Percentiles rank a stretch among this genome's conserved stretches.
These are phyloP conservation scores for Cyrtodaria siliqua DNA, from an alignment of 2,888 invertebrate species.

Conservation along the genomic window DNA sequence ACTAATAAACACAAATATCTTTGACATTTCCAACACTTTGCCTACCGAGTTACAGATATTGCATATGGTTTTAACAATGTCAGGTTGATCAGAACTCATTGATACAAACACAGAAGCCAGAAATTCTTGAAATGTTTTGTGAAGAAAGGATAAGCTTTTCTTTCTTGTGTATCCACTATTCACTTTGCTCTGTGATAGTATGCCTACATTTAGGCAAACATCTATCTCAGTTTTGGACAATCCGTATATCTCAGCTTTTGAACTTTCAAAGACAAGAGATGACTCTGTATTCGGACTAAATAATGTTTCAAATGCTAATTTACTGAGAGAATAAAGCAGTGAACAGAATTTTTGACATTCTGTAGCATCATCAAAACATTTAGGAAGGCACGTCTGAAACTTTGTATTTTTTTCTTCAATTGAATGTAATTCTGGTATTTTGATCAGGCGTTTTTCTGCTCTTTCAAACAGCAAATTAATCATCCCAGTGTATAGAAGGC, in stretches of 20 bases:
- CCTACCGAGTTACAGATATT: no score
- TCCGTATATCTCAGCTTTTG: not conserved
- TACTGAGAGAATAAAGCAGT: not conserved
- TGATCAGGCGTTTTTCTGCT: not conserved
- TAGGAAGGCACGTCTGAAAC: not conserved
- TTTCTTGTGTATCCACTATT: not conserved
- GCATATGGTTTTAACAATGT: no score
- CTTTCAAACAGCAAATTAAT: not conserved
- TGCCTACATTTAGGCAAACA: slow-evolving; percentile 3
- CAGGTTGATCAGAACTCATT: no score
- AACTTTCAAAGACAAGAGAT: not conserved
- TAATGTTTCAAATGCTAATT: slow-evolving; percentile 2
- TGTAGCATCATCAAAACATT: not conserved
- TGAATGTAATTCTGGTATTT: no score
- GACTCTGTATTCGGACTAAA: not conserved
- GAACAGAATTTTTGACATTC: slow-evolving; percentile 3
- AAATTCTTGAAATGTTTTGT: slow-evolving; percentile 13
- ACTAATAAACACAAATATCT: no score
- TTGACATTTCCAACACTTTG: no score
- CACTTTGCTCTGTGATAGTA: slow-evolving; percentile 9
- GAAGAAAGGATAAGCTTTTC: slow-evolving; percentile 13
- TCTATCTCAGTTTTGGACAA: slow-evolving; percentile 1
- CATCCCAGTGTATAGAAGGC: slow-evolving; percentile 5
- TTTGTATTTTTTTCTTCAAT: not conserved
- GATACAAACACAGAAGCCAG: slow-evolving; percentile 1